These are phyloP conservation scores for Tetranychus truncatus DNA, from an alignment of 2,888 invertebrate genomes.

Conservation along the genomic window DNA sequence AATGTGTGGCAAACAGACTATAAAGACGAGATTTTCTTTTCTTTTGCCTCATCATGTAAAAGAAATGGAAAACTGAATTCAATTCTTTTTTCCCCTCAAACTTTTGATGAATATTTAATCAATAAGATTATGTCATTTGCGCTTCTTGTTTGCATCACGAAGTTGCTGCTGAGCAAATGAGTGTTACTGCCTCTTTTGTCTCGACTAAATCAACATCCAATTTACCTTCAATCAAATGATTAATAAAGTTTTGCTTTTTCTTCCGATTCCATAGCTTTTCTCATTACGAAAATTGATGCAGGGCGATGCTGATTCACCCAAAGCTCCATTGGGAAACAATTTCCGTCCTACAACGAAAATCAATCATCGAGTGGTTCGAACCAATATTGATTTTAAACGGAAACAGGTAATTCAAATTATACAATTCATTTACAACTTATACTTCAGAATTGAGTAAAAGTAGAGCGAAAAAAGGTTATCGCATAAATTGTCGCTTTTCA, in stretches of 20 bases:
- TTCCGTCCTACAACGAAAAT: conserved; percentile 79
- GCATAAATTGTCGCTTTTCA: not conserved
- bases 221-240: not conserved
- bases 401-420: conserved; percentile 20
- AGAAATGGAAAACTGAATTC: no score
- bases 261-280: conserved; percentile 44
- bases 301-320: conserved; percentile 64
- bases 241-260: not conserved
- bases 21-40: no score
- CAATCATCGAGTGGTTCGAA: conserved; percentile 78
- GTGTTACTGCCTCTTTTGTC: not conserved
- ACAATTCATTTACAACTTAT: not conserved
- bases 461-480: not conserved
- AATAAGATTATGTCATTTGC: not conserved
- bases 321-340: conserved; percentile 81
- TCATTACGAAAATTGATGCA: conserved; percentile 66
- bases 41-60: no score
- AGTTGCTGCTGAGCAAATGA: no score
- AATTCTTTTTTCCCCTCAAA: not conserved
- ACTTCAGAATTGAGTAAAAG: not conserved
- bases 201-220: not conserved
- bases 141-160: no score
- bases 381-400: conserved; percentile 75
- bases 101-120: not conserved
- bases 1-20: not conserved